Conservation (phyloP, 2,113 vertebrate species). For the Tauraco erythrolophus region DNA sequence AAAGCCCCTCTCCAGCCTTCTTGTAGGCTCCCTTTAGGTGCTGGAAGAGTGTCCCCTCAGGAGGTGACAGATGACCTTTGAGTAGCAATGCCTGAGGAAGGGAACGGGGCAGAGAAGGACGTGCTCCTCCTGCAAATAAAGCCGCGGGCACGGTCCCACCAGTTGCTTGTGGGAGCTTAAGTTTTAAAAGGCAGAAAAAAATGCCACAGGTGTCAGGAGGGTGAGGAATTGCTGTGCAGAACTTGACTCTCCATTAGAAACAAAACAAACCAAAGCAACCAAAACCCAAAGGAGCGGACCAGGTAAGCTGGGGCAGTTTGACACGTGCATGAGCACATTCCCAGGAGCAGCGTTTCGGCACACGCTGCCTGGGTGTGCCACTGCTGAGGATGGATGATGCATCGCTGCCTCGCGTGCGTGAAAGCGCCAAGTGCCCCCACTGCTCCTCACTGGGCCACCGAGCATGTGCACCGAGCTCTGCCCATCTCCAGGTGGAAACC, state of each 20-base stretch:
- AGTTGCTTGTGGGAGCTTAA: neutral
- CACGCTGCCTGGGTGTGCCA: fast-evolving
- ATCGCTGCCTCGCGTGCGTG: fast-evolving
- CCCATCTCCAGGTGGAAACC: fast-evolving
- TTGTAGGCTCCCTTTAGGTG: too few relatives aligned
- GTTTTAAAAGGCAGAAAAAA: neutral
- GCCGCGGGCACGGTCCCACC: neutral
- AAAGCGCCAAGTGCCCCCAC: fast-evolving
- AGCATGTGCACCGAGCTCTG: fast-evolving
- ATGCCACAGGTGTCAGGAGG: neutral
- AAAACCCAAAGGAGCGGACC: neutral
- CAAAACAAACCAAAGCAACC: neutral
- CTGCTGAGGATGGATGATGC: neutral
- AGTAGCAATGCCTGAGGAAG: neutral
- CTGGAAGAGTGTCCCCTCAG: neutral
- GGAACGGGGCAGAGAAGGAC: fast-evolving
- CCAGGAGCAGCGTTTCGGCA: fast-evolving
- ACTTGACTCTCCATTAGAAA: neutral
- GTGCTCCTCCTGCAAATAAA: neutral
- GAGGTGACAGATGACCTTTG: neutral
- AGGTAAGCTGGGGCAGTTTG: fast-evolving
- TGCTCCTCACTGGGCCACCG: fast-evolving
- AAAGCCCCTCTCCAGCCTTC: too few relatives aligned
- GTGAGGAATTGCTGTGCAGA: neutral
- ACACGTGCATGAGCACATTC: fast-evolving